Conservation (phyloP, 1,140 invertebrate species). For the Myzus persicae region DNA sequence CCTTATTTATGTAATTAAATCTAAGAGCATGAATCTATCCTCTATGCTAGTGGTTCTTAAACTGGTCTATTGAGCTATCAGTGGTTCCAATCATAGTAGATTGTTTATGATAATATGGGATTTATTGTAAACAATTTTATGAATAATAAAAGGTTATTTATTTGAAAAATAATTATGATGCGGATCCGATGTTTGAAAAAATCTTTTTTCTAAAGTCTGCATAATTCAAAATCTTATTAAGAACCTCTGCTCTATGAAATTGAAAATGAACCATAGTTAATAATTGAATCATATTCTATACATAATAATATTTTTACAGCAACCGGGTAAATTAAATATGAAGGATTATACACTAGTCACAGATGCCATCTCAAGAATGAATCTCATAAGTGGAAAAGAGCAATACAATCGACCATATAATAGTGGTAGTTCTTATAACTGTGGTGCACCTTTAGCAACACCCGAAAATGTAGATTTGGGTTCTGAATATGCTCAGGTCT, state of each 20-base stretch:
- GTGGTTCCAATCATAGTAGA: no score
- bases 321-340: conserved; percentile 88
- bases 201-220: no score
- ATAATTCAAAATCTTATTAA: background rate
- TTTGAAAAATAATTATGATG: no score
- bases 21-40: no score
- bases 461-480: conserved; percentile 81
- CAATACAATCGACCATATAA: conserved; percentile 65
- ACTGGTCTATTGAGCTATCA: no score
- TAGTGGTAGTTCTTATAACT: conserved; percentile 67
- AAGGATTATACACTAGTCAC: conserved; percentile 89
- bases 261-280: background rate
- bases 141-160: no score
- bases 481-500: conserved; percentile 72
- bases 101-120: no score
- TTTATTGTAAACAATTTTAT: no score
- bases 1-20: no score
- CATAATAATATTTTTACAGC: conserved; percentile 66
- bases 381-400: conserved; percentile 69
- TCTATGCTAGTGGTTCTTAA: no score
- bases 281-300: conserved; percentile 54
- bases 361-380: conserved; percentile 83
- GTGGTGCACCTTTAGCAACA: conserved; percentile 82
- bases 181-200: no score
- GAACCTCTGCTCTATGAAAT: background rate